Evolutionary conservation across 1,140 invertebrate species (phyloP), one percentile per base, ranked within the genome.

Genomic region (Telenomus remus): DNA sequence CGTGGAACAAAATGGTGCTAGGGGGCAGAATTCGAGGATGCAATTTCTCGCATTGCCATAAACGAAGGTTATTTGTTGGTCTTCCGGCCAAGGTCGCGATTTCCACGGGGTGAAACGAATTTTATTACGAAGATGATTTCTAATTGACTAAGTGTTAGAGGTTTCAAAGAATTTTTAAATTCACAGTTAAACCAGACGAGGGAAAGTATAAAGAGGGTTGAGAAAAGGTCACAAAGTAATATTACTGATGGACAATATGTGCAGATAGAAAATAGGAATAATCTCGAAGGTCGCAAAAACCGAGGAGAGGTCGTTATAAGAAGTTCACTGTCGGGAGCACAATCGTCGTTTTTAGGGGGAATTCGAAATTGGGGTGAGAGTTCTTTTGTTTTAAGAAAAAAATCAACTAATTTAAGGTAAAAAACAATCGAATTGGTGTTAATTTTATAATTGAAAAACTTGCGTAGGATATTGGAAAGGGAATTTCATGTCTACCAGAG

Each of bases 211-310:
- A 43, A 53, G 43, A 63, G 33, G 4, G 49, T 8, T 4, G 37
- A 16, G 37, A 8, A 48, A 71, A 72, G 66, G 63, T 72, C 74
- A 79, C 61, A 77, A 73, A 78, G 55, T 71, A 78, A 77, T 75
- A 79, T 80, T 77, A 81, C 82, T 72, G 64, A 81, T 84, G 71
- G 83, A 85, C 83, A 85, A 85, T 85, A 85, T 27, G 82, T 78
- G 76, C 78, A 77, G 65, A 76, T 66, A 50, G 79, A 79, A 76
- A 61, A 75, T 82, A 76, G 69, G 65, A 63, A 54, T 61, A 27
- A 3, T 27, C 19, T 6, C 6, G 19, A 59, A 76, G 55, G 64
- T 16, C 19, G 37, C 42, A 63, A 35, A 34, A 57, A 47, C 16
- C 37, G 35, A 43, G 42, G 13, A 60, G 53, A 70, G 51, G 35